Evolutionary conservation across 1,140 invertebrate species (phyloP).

Genomic region (Himalopsyche phryganea): DNA sequence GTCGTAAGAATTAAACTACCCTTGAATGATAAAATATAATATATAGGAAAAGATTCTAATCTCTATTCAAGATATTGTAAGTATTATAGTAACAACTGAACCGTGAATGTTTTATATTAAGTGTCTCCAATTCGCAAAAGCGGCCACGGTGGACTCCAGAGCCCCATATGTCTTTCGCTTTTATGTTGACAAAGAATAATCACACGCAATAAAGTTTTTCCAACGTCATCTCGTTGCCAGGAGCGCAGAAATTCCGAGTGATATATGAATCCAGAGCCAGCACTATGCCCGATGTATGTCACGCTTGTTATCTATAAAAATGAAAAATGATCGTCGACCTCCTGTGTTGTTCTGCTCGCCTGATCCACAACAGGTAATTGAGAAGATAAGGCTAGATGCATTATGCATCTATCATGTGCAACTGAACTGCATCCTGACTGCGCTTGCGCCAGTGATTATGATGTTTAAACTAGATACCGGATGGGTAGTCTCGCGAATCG

Average conservation of each 20-base stretch:
- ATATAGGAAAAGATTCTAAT: too few relatives aligned
- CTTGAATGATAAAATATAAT: too few relatives aligned
- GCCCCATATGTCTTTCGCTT: conserved; percentile 16
- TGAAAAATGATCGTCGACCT: conserved; percentile 33
- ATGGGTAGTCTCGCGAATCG: too few relatives aligned
- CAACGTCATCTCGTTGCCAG: conserved; percentile 13
- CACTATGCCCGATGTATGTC: conserved; percentile 19
- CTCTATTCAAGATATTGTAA: too few relatives aligned
- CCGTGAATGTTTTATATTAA: too few relatives aligned
- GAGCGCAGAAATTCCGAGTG: conserved; percentile 21
- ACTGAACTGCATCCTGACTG: conserved; percentile 6
- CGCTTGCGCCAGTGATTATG: conserved; percentile 5
- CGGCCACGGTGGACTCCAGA: too few relatives aligned
- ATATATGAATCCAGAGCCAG: conserved; percentile 22
- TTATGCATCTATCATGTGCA: conserved; percentile 30
- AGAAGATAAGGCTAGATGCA: conserved; percentile 26
- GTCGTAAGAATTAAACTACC: too few relatives aligned
- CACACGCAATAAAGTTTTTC: conserved; percentile 13
- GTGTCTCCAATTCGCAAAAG: too few relatives aligned
- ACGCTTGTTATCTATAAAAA: conserved; percentile 31
- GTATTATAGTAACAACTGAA: too few relatives aligned
- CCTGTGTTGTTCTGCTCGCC: conserved; percentile 24
- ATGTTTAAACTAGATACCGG: conserved; percentile 6
- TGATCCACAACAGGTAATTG: conserved; percentile 31
- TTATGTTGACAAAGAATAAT: conserved; percentile 26